Percentiles rank a stretch among this genome's conserved stretches.
Conservation (phyloP, 1,140 invertebrate species). For the Heliothis subflexa region DNA sequence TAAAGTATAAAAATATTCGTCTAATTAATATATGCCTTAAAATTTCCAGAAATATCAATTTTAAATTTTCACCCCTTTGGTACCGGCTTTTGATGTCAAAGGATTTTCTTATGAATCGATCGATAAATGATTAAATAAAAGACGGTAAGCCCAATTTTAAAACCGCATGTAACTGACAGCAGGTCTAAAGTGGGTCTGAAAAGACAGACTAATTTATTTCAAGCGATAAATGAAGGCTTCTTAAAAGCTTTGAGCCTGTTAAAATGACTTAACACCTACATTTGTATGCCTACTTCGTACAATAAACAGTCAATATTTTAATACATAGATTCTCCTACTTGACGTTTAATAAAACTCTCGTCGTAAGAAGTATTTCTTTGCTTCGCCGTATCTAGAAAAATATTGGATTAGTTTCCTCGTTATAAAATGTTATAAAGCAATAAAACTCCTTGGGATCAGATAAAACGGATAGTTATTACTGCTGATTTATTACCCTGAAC, state of each 20-base stretch:
- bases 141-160: background rate
- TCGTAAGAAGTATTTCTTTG: conserved; percentile 14
- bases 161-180: conserved; percentile 2
- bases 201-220: conserved; percentile 24
- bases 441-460: conserved; percentile 30
- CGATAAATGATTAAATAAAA: conserved; percentile 2
- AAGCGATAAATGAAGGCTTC: conserved; percentile 4
- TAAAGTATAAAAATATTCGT: no score
- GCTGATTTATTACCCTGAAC: conserved; percentile 25
- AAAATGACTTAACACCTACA: background rate
- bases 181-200: background rate
- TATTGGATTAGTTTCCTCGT: conserved; percentile 43
- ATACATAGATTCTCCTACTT: background rate
- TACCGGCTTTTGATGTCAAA: no score
- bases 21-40: no score
- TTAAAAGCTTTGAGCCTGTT: background rate
- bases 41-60: no score
- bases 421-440: conserved; percentile 43
- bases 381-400: conserved; percentile 18
- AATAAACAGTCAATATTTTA: background rate
- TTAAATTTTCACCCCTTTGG: no score
- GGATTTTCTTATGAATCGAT: no score
- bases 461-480: conserved; percentile 14
- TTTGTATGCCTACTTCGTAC: background rate
- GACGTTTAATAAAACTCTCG: background rate